phyloP scores from a whole-genome alignment of 2,888 invertebrate species.

The Cantharis lateralis region DNA sequence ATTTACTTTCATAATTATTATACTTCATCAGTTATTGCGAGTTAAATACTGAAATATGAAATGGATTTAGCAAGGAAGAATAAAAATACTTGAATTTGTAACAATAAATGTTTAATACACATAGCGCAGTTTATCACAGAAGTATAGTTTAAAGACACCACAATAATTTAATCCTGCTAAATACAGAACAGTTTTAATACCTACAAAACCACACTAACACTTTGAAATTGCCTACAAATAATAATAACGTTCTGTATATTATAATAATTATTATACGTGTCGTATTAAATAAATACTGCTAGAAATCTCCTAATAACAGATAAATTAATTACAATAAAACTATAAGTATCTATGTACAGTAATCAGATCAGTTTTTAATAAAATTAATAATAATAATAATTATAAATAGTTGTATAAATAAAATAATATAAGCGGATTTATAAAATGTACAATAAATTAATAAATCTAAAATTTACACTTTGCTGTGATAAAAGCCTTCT shows the following conservation, averaged over 20 bases:
- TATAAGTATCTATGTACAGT: background rate
- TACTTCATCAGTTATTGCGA: background rate
- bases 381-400: constrained; percentile 22
- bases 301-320: constrained; percentile 28
- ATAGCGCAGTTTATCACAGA: constrained; percentile 30
- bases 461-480: constrained; percentile 28
- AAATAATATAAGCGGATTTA: constrained; percentile 23
- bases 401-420: constrained; percentile 34
- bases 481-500: constrained; percentile 33
- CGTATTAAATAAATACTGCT: constrained; percentile 29
- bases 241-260: constrained; percentile 2
- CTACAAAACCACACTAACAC: constrained; percentile 10
- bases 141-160: constrained; percentile 30
- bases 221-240: constrained; percentile 5
- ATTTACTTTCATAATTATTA: constrained; percentile 39
- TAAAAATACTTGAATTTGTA: constrained; percentile 25
- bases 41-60: constrained; percentile 1
- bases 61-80: background rate
- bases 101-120: constrained; percentile 32
- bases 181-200: constrained; percentile 18
- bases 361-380: constrained; percentile 17
- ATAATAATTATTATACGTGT: background rate
- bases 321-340: background rate
- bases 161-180: constrained; percentile 15
- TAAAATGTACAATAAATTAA: constrained; percentile 34